Percentiles rank a stretch among this genome's conserved stretches.
Evolutionary conservation across 2,888 invertebrate species (phyloP).

Genomic region (Selenia dentaria): DNA sequence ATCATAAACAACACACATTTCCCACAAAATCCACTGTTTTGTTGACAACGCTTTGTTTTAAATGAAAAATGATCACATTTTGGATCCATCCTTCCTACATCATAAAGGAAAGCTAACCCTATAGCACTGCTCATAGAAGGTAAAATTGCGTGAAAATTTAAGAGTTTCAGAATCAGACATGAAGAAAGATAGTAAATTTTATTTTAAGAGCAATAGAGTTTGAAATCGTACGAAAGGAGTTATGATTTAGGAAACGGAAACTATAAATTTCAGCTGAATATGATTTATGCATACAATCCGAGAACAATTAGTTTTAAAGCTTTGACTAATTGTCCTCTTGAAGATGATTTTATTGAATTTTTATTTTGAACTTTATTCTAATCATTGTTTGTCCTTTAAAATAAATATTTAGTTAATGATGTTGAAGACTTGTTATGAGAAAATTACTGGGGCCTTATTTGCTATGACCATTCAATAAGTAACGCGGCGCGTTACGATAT

Average conservation of each 20-base stretch:
- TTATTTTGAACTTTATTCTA: too few species aligned
- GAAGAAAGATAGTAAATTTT: neutral
- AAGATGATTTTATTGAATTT: too few species aligned
- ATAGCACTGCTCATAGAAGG: neutral
- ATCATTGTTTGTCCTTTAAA: too few species aligned
- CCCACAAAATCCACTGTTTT: constrained; percentile 32
- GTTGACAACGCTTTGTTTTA: constrained; percentile 57
- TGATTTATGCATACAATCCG: constrained; percentile 40
- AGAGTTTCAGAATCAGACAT: neutral
- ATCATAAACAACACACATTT: constrained; percentile 31
- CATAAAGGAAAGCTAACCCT: constrained; percentile 13
- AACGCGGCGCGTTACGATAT: too few species aligned
- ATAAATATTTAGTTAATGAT: too few species aligned
- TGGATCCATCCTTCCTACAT: constrained; percentile 32
- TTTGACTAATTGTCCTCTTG: constrained; percentile 24
- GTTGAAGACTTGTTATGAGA: too few species aligned
- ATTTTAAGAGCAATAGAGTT: accelerated
- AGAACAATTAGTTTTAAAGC: constrained; percentile 36
- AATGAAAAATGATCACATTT: constrained; percentile 59
- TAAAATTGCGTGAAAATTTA: neutral
- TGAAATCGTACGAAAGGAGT: neutral
- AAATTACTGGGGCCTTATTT: too few species aligned
- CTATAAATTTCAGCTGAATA: constrained; percentile 39
- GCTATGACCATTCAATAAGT: too few species aligned
- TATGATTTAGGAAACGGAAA: constrained; percentile 15